A percentile compares a stretch with the other conserved stretches of the same genome.
Evolutionary conservation across 1,140 invertebrate species (phyloP).

Genomic region (Apis florea): DNA sequence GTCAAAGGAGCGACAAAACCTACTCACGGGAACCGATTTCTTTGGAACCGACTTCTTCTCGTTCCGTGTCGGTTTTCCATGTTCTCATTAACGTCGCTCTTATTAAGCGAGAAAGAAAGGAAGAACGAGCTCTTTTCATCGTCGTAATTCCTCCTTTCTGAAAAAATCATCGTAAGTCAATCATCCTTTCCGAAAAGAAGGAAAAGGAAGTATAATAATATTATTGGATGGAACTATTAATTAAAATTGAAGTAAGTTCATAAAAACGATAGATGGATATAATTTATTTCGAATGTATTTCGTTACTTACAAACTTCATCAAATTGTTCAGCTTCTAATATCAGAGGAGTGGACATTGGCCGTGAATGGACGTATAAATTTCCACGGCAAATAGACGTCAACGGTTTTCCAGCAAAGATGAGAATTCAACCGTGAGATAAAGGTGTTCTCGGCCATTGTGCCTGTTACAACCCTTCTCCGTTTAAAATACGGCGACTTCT

Average conservation of each 20-base stretch:
- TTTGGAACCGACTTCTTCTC: conserved; percentile 48
- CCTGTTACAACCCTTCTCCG: not conserved
- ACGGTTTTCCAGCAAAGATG: not conserved
- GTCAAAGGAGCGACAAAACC: conserved; percentile 53
- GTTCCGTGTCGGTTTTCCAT: conserved; percentile 58
- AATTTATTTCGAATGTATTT: not conserved
- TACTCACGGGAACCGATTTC: conserved; percentile 46
- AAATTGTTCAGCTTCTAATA: not conserved
- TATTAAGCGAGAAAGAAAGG: conserved; percentile 29
- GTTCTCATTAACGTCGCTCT: conserved; percentile 54
- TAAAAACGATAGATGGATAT: not conserved
- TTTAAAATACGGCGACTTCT: conserved; percentile 37
- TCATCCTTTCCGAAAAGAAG: too few relatives aligned
- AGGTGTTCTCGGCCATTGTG: conserved; percentile 4
- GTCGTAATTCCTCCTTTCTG: not conserved
- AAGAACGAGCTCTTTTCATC: not conserved
- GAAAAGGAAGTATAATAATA: too few relatives aligned
- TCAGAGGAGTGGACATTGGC: conserved; percentile 31
- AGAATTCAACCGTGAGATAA: conserved; percentile 19
- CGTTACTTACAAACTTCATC: not conserved
- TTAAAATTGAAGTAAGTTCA: not conserved
- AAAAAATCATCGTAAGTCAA: not conserved
- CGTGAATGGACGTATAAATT: conserved; percentile 34
- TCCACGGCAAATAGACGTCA: not conserved
- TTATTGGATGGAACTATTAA: too few relatives aligned